A percentile compares a stretch with the other conserved stretches of the same genome.
Evolutionary conservation across 2,888 invertebrate genomes (phyloP).

Genomic region (Andrena bucephala): DNA sequence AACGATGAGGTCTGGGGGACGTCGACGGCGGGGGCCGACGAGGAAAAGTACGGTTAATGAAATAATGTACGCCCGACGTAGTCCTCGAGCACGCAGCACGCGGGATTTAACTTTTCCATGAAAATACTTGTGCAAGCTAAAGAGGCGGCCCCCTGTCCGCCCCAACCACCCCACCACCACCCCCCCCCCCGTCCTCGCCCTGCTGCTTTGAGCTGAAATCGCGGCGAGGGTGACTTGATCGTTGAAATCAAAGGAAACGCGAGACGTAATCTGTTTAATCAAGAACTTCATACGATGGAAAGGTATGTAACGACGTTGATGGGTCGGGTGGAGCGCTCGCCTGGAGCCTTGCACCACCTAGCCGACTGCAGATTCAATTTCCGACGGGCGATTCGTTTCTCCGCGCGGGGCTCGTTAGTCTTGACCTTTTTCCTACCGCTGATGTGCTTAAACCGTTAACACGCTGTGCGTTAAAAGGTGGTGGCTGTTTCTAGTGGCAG

Average conservation of each 20-base stretch:
- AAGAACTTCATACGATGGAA: constrained; percentile 51
- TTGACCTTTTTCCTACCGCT: constrained; percentile 1
- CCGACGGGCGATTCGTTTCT: no score
- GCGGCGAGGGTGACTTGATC: constrained; percentile 58
- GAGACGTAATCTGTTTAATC: constrained; percentile 63
- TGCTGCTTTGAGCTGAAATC: constrained; percentile 55
- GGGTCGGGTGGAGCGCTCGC: neutral
- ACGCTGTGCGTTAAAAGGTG: no score
- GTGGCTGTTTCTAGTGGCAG: no score
- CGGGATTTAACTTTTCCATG: constrained; percentile 71
- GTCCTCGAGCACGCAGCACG: constrained; percentile 67
- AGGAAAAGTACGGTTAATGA: constrained; percentile 77
- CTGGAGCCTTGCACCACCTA: neutral
- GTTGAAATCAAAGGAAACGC: constrained; percentile 65
- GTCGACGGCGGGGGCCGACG: constrained; percentile 49
- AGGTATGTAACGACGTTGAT: constrained; percentile 20
- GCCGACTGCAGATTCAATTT: constrained; percentile 1
- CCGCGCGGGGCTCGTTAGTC: no score
- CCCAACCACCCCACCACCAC: neutral
- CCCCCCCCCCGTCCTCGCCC: constrained; percentile 5
- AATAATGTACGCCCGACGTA: constrained; percentile 76
- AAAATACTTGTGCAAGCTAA: constrained; percentile 67
- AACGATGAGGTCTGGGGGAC: constrained; percentile 51
- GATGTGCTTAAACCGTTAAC: no score
- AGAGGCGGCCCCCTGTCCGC: constrained; percentile 23